phyloP scores from a whole-genome alignment of 2,888 invertebrate genomes.

The Lottia gigantea region DNA sequence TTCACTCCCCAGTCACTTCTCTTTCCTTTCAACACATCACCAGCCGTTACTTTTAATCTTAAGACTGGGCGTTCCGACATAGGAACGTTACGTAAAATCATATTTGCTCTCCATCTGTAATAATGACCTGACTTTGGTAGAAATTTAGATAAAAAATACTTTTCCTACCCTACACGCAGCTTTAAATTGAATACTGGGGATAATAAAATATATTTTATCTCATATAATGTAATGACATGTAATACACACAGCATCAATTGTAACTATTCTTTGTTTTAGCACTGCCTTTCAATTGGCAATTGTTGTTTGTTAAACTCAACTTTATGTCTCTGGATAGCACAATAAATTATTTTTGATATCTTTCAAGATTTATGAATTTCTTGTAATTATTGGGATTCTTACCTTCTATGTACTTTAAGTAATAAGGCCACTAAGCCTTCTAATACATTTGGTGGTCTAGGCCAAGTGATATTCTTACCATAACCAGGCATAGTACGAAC shows the following conservation, averaged over 20 bases:
- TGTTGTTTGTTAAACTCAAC: too few relatives aligned
- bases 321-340: too few relatives aligned
- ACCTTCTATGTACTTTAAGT: slow-evolving; percentile 62
- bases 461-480: slow-evolving; percentile 86
- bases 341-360: too few relatives aligned
- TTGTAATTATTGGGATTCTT: not conserved
- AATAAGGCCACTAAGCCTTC: slow-evolving; percentile 72
- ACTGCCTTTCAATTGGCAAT: too few relatives aligned
- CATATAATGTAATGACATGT: too few relatives aligned
- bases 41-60: slow-evolving; percentile 82
- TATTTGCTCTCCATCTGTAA: slow-evolving; percentile 84
- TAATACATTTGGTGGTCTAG: slow-evolving; percentile 79
- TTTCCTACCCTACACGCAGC: too few relatives aligned
- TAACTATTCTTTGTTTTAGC: too few relatives aligned
- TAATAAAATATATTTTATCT: too few relatives aligned
- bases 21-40: slow-evolving; percentile 76
- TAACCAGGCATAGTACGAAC: slow-evolving; percentile 72
- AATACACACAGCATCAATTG: too few relatives aligned
- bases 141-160: too few relatives aligned
- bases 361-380: too few relatives aligned
- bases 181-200: too few relatives aligned
- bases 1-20: slow-evolving; percentile 79
- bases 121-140: not conserved
- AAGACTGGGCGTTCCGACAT: slow-evolving; percentile 89
- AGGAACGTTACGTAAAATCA: slow-evolving; percentile 85